phyloP scores from a whole-genome alignment of 37 sponge, comb jelly and placozoan genomes.

The Ephydatia muelleri region DNA sequence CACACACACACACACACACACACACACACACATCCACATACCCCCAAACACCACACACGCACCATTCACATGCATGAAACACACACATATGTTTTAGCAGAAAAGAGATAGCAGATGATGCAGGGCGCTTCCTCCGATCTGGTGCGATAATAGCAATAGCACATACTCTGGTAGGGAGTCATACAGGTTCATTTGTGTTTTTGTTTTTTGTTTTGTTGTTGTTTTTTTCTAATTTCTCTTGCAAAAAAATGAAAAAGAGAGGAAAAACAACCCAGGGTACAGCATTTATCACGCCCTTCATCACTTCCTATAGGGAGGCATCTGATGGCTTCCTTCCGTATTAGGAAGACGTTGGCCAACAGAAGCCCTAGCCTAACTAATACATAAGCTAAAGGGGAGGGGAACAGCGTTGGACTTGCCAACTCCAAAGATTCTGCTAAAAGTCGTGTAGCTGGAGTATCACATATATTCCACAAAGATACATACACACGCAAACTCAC shows the following conservation, averaged over 20 bases:
- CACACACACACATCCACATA: background rate
- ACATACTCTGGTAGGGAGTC: no score
- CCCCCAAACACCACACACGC: no score
- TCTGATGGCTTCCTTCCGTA: background rate
- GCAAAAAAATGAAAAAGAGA: background rate
- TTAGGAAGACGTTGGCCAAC: background rate
- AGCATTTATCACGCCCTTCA: background rate
- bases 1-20: background rate
- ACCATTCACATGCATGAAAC: no score
- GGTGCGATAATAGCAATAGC: background rate
- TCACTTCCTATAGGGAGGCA: background rate
- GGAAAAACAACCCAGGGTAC: background rate
- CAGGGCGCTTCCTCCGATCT: background rate
- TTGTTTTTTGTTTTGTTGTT: no score
- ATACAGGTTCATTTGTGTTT: no score
- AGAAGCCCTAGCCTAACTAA: constrained; percentile 5
- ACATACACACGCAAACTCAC: no score
- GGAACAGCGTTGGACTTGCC: background rate
- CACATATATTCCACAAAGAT: no score
- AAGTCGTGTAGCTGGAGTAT: no score
- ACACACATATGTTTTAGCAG: background rate
- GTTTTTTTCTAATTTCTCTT: no score
- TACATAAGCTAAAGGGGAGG: background rate
- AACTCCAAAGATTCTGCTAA: background rate
- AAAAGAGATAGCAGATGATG: no score